Conservation (phyloP, 2,888 invertebrate species). For the Venusia cambrica region DNA sequence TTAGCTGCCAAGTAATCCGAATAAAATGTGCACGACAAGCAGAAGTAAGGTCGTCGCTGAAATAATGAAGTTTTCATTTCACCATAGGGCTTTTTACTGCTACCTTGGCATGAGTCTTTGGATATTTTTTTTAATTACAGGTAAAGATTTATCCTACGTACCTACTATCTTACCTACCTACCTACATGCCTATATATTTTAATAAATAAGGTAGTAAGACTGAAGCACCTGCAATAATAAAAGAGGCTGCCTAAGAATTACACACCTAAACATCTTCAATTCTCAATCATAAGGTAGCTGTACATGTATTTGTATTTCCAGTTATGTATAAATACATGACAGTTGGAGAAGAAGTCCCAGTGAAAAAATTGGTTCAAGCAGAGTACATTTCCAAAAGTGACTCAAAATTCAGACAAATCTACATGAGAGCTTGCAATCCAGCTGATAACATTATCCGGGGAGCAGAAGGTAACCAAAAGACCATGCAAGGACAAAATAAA, state of each 20-base stretch:
- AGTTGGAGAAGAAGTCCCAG: slow-evolving; percentile 72
- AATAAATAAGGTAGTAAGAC: too few relatives aligned
- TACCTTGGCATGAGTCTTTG: slow-evolving; percentile 90
- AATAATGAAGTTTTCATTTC: slow-evolving; percentile 78
- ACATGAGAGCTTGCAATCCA: slow-evolving; percentile 85
- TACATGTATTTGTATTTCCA: slow-evolving; percentile 43
- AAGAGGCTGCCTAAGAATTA: too few relatives aligned
- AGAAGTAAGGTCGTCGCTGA: slow-evolving; percentile 51
- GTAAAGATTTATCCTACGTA: slow-evolving; percentile 61
- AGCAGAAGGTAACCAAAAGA: slow-evolving; percentile 92
- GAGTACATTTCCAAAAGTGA: slow-evolving; percentile 80
- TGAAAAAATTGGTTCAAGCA: slow-evolving; percentile 65
- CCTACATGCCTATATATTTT: too few relatives aligned
- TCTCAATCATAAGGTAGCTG: neutral
- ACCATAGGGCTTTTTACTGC: slow-evolving; percentile 90
- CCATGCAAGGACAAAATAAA: too few relatives aligned
- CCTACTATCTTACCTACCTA: too few relatives aligned
- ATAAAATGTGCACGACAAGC: slow-evolving; percentile 27
- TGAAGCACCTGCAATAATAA: too few relatives aligned
- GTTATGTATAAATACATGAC: slow-evolving; percentile 91
- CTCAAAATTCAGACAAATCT: slow-evolving; percentile 83
- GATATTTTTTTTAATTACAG: slow-evolving; percentile 89
- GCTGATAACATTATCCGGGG: slow-evolving; percentile 85
- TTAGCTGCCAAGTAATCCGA: too few relatives aligned
- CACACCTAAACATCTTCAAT: too few relatives aligned